phyloP scores from a whole-genome alignment of 2,797 vertebrate genomes.

The Platalea minor region DNA sequence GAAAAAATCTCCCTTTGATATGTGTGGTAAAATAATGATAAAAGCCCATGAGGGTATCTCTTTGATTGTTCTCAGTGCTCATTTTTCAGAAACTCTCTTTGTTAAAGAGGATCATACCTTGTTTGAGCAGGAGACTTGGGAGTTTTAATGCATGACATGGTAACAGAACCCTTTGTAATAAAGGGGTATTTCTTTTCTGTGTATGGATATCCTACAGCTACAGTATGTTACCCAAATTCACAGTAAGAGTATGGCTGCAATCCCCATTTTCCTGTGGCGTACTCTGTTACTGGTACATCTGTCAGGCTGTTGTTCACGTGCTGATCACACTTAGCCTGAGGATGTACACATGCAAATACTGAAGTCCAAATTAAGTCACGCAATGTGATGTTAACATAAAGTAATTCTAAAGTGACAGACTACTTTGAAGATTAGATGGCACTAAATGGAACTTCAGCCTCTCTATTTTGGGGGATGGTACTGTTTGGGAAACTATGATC shows the following conservation, averaged over 20 bases:
- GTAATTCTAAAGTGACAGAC: background rate
- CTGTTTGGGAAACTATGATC: background rate
- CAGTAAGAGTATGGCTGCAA: background rate
- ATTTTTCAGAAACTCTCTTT: background rate
- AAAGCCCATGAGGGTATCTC: background rate
- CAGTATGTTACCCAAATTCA: background rate
- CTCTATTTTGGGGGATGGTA: background rate
- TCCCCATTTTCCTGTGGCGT: background rate
- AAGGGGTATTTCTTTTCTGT: background rate
- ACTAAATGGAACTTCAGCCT: background rate
- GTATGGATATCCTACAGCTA: background rate
- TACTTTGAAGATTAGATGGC: background rate
- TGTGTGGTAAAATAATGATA: background rate
- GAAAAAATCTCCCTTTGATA: background rate
- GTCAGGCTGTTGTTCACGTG: background rate
- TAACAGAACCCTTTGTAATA: background rate
- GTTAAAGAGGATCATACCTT: background rate
- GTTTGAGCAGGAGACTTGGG: background rate
- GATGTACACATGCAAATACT: background rate
- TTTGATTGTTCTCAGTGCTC: background rate
- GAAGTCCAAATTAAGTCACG: background rate
- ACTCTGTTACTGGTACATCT: background rate
- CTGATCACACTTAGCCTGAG: background rate
- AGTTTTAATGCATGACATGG: background rate
- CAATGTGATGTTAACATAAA: background rate